These are phyloP conservation scores for Mesitornis unicolor DNA, from an alignment of 2,113 vertebrate genomes.

Conservation along the genomic window DNA sequence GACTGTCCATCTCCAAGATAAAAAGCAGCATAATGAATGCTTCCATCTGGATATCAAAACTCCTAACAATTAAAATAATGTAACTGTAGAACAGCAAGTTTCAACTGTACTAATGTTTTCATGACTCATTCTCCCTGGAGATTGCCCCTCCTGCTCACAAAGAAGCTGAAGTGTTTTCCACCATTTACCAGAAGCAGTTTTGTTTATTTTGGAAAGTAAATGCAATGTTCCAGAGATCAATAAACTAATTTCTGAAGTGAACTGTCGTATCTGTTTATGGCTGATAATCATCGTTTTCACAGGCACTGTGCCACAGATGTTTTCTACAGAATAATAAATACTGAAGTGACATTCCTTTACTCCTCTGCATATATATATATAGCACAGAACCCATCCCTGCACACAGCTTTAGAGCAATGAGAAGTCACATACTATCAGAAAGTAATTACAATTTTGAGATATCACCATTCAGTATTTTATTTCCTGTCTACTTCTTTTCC, in stretches of 20 bases:
- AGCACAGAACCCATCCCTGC: background rate
- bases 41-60: constrained; percentile 1
- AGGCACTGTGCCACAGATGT: constrained; percentile 13
- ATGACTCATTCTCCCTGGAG: constrained; percentile 11
- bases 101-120: background rate
- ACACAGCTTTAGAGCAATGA: background rate
- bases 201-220: constrained; percentile 47
- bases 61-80: constrained; percentile 12
- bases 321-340: background rate
- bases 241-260: constrained; percentile 53
- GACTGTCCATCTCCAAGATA: background rate
- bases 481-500: background rate
- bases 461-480: background rate
- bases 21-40: background rate
- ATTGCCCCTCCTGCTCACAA: background rate
- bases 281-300: constrained; percentile 29
- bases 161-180: background rate
- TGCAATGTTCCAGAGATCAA: constrained; percentile 47
- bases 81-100: background rate
- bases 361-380: background rate
- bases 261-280: background rate
- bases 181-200: constrained; percentile 35
- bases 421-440: background rate
- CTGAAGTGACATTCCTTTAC: background rate
- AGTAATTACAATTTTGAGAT: background rate